Base-by-base conservation (phyloP, 2,888 invertebrate species). In the Steinernema hermaphroditum region DNA sequence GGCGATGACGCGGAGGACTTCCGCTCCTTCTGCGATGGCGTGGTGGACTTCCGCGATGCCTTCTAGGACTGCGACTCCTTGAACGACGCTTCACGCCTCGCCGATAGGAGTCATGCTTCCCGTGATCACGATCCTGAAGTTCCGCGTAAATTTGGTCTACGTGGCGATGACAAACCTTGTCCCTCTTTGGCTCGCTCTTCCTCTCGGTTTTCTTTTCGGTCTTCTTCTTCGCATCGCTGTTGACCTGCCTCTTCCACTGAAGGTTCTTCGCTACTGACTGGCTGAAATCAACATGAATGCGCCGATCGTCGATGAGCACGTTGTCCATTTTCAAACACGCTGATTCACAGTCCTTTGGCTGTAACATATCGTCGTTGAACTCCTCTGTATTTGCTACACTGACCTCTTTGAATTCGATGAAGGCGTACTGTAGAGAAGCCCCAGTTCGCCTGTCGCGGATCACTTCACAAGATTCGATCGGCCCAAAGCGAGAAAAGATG, bases 321-420 rank as follows among this genome's bases (percentile, higher is more conserved):
- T 99, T 99, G 87, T 97, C 97, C 98, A 98, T 99, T 90, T 98
- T 98, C 86, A 98, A 96, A 88, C 94, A 99, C 0, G 98, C 98
- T 82, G 93, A 93, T 89, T 98, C 98, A 88, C 98, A 98, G 71
- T 88, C 87, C 78, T 89, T 87, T 69, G 86, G 82, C 87, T 89
- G 77, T 68, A 84, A 71, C 22, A n/a, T 16, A 49, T n/a, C 0
- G 46, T 1, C 12, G 0, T 27, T 4, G 34, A 69, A 6, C 8
- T 57, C n/a, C 16, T 12, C 6, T n/a, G n/a, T 9, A 49, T 14
- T 2, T 69, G 49, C 1, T 24, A 29, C 46, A 70, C 77, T 72
- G 54, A 86, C 88, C 79, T 94, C 92, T 76, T 92, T 93, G 89
- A 97, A 99, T 88, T 98, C 98, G 74, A 99, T 93, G 87, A 99